Evolutionary conservation across 1,140 invertebrate species (phyloP), one percentile per base, ranked within the genome.

Genomic region (Harpegnathos saltator): DNA sequence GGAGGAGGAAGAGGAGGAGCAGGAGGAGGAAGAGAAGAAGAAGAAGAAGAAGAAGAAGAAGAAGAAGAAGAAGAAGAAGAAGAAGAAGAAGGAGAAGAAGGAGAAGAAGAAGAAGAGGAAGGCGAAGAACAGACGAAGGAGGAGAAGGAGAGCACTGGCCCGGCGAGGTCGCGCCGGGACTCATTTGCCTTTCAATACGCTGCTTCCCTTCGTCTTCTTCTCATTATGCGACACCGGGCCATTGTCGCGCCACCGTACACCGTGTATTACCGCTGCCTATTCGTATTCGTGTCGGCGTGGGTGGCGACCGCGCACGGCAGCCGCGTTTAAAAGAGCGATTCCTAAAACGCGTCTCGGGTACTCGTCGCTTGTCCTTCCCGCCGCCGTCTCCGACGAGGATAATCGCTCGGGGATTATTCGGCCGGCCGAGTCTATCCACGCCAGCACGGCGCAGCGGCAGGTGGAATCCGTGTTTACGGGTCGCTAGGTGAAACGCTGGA

Each of bases 101-200:
- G n/a, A n/a, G n/a, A n/a, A n/a, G n/a, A n/a, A n/a, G n/a, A n/a
- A n/a, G n/a, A n/a, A n/a, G n/a, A 54, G 61, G 48, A 73, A n/a
- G 54, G 59, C 69, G 82, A 38, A 38, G 65, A 33, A 24, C 38
- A n/a, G 74, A 72, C 63, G 56, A 44, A 38, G 52, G 19, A 69
- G 69, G 50, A 44, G 50, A 48, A 66, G 61, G 48, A 73, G 24
- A 83, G 63, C 50, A 59, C 29, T 61, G 62, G 81, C 77, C 63
- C 75, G 74, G 73, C n/a, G 73, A 61, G 72, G 17, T 29, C 54
- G 22, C 44, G 44, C 24, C 61, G 62, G 52, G 75, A 22, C 88
- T 89, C 88, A 89, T 89, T 89, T 89, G 85, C 88, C 83, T 89
- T 85, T 89, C 88, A 89, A 86, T 89, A 63, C 72, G 38, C 58